Conservation (phyloP, 2,888 invertebrate genomes). For the Phaedon cochleariae region DNA sequence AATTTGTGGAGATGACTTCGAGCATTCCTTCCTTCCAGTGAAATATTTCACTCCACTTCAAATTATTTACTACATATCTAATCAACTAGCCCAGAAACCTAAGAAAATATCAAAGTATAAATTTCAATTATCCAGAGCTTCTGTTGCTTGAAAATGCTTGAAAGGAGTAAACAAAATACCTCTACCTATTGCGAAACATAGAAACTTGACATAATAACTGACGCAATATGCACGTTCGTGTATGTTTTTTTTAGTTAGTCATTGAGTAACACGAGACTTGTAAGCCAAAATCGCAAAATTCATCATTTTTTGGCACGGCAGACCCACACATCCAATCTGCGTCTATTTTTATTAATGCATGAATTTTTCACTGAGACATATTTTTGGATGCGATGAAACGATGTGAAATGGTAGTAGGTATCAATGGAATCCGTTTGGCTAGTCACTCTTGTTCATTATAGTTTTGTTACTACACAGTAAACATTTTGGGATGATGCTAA, state of each 20-base stretch:
- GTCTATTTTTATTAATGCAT: not conserved
- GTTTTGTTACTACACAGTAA: not conserved
- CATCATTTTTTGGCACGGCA: not conserved
- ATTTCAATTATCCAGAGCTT: no score
- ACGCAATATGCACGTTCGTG: not conserved
- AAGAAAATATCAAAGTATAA: no score
- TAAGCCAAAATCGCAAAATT: not conserved
- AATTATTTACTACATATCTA: no score
- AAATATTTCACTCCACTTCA: no score
- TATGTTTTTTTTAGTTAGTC: not conserved
- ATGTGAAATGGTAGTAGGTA: not conserved
- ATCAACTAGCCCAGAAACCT: no score
- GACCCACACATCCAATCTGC: not conserved
- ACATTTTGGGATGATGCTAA: not conserved
- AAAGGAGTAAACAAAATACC: no score
- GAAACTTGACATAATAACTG: not conserved
- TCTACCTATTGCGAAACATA: no score
- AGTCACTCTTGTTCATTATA: not conserved
- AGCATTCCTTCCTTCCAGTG: no score
- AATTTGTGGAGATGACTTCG: no score
- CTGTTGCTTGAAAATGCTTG: no score
- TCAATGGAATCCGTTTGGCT: not conserved
- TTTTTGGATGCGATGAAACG: not conserved
- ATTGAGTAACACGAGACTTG: not conserved
- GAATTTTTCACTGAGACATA: not conserved